Evolutionary conservation across 1,140 invertebrate genomes (phyloP).

Genomic region (Procambarus clarkii): DNA sequence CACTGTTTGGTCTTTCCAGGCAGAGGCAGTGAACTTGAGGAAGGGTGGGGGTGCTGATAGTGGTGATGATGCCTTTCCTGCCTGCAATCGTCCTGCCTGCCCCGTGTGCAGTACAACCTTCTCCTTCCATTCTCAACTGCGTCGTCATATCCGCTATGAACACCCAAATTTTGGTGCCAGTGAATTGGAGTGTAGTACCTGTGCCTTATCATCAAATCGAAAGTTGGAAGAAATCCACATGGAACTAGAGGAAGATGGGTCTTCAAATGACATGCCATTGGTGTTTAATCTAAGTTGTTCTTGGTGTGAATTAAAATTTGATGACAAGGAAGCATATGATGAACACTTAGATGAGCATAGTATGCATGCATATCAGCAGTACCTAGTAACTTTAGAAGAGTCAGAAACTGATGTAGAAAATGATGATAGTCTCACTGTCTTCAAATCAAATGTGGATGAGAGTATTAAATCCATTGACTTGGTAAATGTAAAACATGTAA

Average conservation of each 20-base stretch:
- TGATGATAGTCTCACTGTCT: background rate
- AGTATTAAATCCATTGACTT: background rate
- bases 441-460: background rate
- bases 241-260: conserved; percentile 33
- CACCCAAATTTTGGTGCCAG: conserved; percentile 53
- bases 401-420: background rate
- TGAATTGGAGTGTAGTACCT: conserved; percentile 15
- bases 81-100: conserved; percentile 40
- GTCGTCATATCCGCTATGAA: conserved; percentile 58
- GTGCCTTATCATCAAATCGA: background rate
- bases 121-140: conserved; percentile 53
- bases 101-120: conserved; percentile 51
- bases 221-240: conserved; percentile 29
- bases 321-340: conserved; percentile 49
- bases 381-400: conserved; percentile 17
- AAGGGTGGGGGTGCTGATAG: conserved; percentile 44
- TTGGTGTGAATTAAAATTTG: conserved; percentile 52
- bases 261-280: conserved; percentile 15
- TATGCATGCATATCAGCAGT: conserved; percentile 27
- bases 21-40: conserved; percentile 51
- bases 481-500: background rate
- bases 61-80: conserved; percentile 31
- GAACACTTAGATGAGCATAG: conserved; percentile 52
- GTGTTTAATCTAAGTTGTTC: conserved; percentile 33
- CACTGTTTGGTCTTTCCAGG: conserved; percentile 63